Conservation (phyloP, 1,140 invertebrate genomes). For the Aphaenogaster floridana region DNA sequence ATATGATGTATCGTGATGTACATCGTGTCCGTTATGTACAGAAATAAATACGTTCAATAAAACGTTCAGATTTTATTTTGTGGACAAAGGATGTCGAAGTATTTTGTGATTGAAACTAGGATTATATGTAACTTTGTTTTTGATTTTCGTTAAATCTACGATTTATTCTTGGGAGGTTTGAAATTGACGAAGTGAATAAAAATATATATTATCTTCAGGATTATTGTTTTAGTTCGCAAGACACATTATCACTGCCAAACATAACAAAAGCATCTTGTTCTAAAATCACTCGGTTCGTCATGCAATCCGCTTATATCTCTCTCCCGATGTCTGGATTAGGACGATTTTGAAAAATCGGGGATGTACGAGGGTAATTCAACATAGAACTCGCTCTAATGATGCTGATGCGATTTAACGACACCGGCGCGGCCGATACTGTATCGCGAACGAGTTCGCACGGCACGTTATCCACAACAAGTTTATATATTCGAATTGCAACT, state of each 20-base stretch:
- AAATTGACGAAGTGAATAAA: background rate
- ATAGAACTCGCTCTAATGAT: slow-evolving; percentile 40
- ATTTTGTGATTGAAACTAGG: background rate
- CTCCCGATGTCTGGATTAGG: background rate
- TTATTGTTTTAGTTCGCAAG: background rate
- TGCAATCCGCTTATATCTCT: background rate
- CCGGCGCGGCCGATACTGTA: slow-evolving; percentile 5
- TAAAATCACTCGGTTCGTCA: background rate
- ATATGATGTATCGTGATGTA: background rate
- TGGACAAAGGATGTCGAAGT: background rate
- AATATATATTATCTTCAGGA: background rate
- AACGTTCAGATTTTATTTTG: background rate
- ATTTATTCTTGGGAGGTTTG: background rate
- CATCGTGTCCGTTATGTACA: background rate
- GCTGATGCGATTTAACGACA: slow-evolving; percentile 45
- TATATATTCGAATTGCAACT: slow-evolving; percentile 56
- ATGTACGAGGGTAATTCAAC: slow-evolving; percentile 17
- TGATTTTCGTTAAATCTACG: background rate
- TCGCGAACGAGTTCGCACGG: slow-evolving; percentile 19
- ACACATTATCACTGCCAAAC: background rate
- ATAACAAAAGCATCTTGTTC: background rate
- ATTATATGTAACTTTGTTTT: background rate
- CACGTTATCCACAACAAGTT: slow-evolving; percentile 62
- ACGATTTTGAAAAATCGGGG: slow-evolving; percentile 23
- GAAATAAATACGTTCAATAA: slow-evolving; percentile 6